Evolutionary conservation across 2,888 invertebrate species (phyloP).

Genomic region (Quadroppia sp.): DNA sequence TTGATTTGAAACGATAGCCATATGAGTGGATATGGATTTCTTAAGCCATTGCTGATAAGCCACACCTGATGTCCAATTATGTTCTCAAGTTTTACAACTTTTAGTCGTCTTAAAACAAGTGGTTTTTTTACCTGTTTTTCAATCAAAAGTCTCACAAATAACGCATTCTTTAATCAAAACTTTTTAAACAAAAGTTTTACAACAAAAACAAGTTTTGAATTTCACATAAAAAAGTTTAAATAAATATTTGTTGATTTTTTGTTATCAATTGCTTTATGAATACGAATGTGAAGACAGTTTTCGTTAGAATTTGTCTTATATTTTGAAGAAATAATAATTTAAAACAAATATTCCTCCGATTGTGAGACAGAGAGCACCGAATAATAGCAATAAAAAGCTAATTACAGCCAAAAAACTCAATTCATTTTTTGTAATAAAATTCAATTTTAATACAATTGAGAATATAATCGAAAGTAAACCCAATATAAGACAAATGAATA

Average conservation of each 20-base stretch:
- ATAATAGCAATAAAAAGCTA: not conserved
- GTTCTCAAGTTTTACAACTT: conserved; percentile 1
- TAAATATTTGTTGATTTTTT: too few relatives aligned
- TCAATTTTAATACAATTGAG: not conserved
- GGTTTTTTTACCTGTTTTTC: not conserved
- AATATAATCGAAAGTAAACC: not conserved
- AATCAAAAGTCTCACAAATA: not conserved
- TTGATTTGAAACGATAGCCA: too few relatives aligned
- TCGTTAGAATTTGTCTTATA: too few relatives aligned
- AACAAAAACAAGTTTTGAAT: too few relatives aligned
- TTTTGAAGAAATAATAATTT: conserved; percentile 11
- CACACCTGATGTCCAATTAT: conserved; percentile 28
- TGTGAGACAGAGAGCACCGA: not conserved
- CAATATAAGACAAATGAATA: not conserved
- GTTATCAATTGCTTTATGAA: too few relatives aligned
- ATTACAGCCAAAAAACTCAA: not conserved
- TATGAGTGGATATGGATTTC: not conserved
- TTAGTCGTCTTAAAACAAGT: not conserved
- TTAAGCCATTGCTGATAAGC: conserved; percentile 7
- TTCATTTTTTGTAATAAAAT: not conserved
- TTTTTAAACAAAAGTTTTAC: too few relatives aligned
- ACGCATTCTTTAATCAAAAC: not conserved
- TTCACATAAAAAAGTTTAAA: too few relatives aligned
- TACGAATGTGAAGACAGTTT: too few relatives aligned
- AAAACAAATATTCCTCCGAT: conserved; percentile 6